Evolutionary conservation across 2,113 vertebrate species (phyloP).

Genomic region (Raphicerus campestris): DNA sequence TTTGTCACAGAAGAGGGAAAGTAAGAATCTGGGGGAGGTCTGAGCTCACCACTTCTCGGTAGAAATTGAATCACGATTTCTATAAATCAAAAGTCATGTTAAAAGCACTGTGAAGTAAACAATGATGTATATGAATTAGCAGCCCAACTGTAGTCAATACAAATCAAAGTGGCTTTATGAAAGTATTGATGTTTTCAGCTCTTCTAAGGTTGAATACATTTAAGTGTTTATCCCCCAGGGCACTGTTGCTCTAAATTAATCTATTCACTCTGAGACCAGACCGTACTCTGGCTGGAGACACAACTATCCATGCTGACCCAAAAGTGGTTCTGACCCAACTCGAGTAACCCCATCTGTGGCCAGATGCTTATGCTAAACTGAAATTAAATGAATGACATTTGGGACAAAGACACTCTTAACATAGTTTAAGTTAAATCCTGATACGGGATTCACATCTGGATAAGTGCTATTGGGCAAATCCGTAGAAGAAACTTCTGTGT

Average conservation of each 20-base stretch:
- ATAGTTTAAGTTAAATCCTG: not conserved
- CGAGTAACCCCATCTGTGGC: not conserved
- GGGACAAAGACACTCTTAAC: not conserved
- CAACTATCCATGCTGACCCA: slow-evolving; percentile 32
- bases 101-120: slow-evolving; percentile 80
- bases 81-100: slow-evolving; percentile 81
- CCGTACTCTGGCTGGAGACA: slow-evolving; percentile 51
- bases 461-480: not conserved
- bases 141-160: slow-evolving; percentile 75
- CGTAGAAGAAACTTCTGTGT: not conserved
- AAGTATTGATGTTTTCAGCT: slow-evolving; percentile 79
- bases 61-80: slow-evolving; percentile 74
- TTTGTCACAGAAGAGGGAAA: slow-evolving; percentile 45
- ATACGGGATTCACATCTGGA: not conserved
- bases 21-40: slow-evolving; percentile 50
- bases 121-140: slow-evolving; percentile 81
- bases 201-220: slow-evolving; percentile 78
- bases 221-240: slow-evolving; percentile 74
- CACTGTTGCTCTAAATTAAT: slow-evolving; percentile 77
- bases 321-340: slow-evolving; percentile 1
- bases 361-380: not conserved
- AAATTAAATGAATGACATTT: not conserved
- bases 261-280: slow-evolving; percentile 76
- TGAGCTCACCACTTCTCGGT: slow-evolving; percentile 56
- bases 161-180: slow-evolving; percentile 83